Evolutionary conservation across 2,797 vertebrate species (phyloP).

Genomic region (Moxostoma hubbsi): DNA sequence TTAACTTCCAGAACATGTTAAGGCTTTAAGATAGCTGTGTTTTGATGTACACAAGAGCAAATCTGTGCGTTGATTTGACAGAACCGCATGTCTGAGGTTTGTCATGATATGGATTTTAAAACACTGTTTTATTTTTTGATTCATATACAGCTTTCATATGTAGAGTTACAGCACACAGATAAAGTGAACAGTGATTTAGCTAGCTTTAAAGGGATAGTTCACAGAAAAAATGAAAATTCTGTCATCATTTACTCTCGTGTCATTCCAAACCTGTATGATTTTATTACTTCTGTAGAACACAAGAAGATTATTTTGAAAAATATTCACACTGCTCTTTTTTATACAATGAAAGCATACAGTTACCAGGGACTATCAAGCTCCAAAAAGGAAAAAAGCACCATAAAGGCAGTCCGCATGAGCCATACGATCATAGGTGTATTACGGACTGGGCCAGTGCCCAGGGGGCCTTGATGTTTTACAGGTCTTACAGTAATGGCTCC

Average conservation of each 20-base stretch:
- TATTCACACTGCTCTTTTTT: too few species aligned
- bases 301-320: too few species aligned
- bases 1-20: slow-evolving; percentile 77
- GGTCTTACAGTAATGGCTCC: too few species aligned
- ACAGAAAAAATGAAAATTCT: not conserved
- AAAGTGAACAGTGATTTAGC: not conserved
- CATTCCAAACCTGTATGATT: not conserved
- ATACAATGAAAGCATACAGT: too few species aligned
- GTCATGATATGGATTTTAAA: slow-evolving; percentile 21
- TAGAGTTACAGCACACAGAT: not conserved
- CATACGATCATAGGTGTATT: too few species aligned
- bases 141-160: not conserved
- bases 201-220: slow-evolving; percentile 58
- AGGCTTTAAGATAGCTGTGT: slow-evolving; percentile 71
- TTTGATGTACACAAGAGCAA: slow-evolving; percentile 3
- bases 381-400: too few species aligned
- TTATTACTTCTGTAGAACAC: not conserved
- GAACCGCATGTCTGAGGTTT: not conserved
- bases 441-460: too few species aligned
- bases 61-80: slow-evolving; percentile 70
- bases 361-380: too few species aligned
- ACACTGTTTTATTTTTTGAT: slow-evolving; percentile 12
- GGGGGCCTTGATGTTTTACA: too few species aligned
- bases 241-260: not conserved
- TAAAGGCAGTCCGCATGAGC: too few species aligned